Evolutionary conservation across 2,888 invertebrate genomes (phyloP), one percentile per base, ranked within the genome.

Genomic region (Cenopis cana): DNA sequence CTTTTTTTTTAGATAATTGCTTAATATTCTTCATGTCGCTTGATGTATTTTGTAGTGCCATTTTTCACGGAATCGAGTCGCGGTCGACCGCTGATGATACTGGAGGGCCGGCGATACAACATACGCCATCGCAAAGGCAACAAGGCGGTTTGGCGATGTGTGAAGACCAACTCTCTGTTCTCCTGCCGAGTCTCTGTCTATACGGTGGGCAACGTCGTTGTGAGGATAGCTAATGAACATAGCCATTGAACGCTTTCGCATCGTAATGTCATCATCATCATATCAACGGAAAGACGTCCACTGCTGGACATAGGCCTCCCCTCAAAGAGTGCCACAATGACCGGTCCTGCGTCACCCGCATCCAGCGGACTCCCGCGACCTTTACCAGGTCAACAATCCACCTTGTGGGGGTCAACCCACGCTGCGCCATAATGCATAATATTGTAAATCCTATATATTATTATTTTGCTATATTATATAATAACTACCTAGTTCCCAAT

Each of bases 81-180:
- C 9, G 62, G 62, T 18, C 62, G 62, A 17, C 62, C 50, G 20
- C 9, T 50, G 18, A 50, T 62, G 62, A 14, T 62, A 14, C 36
- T 78, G 14, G 68, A 71, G 3, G 56, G 76, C 36, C 74, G 74
- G 24, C 69, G 59, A 8, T 78, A 65, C 64, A 75, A 77, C 18
- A 75, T 77, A 17, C 74, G 75, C 57, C 74, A 17, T 12, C 50
- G 20, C 1, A 18, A 17, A 10, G 54, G 54, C 8, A 5, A 9
- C 12, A 73, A 65, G 75, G 76, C 50, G 66, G 73, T 54, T 65
- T 74, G 79, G 79, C 77, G 79, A 36, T 68, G 62, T 33, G 62
- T 50, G 12, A 62, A 62, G 36, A 62, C 52, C 20, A 62, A 50
- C 20, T 50, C 62, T 29, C 33, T 24, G 3, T 18, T 4, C 20